Conservation (phyloP, 2,113 vertebrate species). For the Romanogobio albipinnatus region DNA sequence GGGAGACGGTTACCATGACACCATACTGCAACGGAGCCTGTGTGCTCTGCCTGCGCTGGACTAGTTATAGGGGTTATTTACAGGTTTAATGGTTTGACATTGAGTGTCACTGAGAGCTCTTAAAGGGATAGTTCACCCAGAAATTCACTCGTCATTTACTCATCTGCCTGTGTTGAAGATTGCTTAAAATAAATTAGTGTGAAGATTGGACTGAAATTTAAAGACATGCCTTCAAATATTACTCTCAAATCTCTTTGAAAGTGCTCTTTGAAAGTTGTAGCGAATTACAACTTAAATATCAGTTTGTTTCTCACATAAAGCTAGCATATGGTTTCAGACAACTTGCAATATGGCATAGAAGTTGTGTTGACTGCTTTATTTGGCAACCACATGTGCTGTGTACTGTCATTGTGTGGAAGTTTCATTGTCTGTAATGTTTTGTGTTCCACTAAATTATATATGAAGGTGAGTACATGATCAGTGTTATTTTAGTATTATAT, state of each 20-base stretch:
- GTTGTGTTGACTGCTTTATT: neutral
- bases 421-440: neutral
- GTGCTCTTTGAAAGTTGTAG: too few relatives aligned
- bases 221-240: neutral
- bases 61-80: slow-evolving; percentile 5
- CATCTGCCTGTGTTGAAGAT: neutral
- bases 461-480: neutral
- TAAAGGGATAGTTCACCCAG: neutral
- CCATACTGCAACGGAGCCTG: neutral
- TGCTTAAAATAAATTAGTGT: neutral
- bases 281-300: neutral
- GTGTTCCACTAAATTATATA: neutral
- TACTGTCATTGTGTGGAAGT: neutral
- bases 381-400: neutral
- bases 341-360: too few relatives aligned
- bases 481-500: neutral
- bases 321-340: neutral
- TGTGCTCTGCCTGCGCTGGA: neutral
- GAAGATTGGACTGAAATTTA: neutral
- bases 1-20: neutral
- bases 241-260: neutral
- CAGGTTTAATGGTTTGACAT: slow-evolving; percentile 14
- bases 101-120: slow-evolving; percentile 25
- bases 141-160: neutral
- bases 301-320: neutral